Conservation (phyloP, 2,888 invertebrate species). For the Drosophila hamatofila region DNA sequence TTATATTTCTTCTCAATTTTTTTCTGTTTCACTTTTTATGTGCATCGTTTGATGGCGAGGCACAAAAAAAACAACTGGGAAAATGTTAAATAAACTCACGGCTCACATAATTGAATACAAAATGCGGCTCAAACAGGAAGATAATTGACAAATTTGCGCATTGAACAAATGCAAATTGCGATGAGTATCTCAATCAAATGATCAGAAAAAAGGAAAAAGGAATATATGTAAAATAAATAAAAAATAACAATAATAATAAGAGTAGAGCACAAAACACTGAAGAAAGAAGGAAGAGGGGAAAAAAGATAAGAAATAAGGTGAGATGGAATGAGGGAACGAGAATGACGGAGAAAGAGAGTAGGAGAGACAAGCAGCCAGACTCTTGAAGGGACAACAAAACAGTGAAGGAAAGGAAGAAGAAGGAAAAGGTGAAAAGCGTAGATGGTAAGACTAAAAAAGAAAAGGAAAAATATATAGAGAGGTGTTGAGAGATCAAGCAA, state of each 20-base stretch:
- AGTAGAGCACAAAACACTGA: background rate
- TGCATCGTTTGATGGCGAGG: background rate
- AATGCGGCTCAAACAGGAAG: constrained; percentile 38
- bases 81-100: constrained; percentile 33
- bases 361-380: too few species aligned
- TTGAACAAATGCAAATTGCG: constrained; percentile 22
- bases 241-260: background rate
- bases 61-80: background rate
- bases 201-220: constrained; percentile 3
- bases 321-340: background rate
- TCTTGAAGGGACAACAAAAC: too few species aligned
- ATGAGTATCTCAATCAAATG: constrained; percentile 13
- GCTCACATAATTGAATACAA: constrained; percentile 53
- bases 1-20: background rate
- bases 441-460: too few species aligned
- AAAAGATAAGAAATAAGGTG: too few species aligned
- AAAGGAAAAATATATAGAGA: too few species aligned
- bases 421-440: too few species aligned
- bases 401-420: too few species aligned
- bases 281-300: too few species aligned
- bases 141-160: constrained; percentile 57
- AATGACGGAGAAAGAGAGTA: background rate
- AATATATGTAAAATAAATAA: background rate
- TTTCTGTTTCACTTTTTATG: background rate
- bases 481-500: too few species aligned